Conservation (phyloP, 2,888 invertebrate species). For the Chalcosyrphus nemorum region DNA sequence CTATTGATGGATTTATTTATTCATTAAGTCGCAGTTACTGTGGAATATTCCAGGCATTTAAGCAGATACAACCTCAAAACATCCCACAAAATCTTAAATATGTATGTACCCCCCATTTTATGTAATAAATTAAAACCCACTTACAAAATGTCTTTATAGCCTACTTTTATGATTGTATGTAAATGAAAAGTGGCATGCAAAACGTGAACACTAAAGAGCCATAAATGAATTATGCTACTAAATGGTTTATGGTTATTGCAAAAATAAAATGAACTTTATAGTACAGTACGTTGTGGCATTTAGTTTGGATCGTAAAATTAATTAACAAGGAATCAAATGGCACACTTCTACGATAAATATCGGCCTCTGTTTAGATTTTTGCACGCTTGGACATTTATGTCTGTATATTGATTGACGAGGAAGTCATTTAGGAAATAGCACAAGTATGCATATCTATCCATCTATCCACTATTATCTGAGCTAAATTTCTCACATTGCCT, state of each 20-base stretch:
- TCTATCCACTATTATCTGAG: no score
- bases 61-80: not conserved
- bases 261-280: not conserved
- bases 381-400: not conserved
- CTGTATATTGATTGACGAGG: no score
- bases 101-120: not conserved
- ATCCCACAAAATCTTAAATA: not conserved
- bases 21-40: not conserved
- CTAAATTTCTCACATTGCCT: no score
- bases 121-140: not conserved
- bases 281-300: conserved; percentile 14
- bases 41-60: no score
- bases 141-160: not conserved
- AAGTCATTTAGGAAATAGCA: no score
- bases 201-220: not conserved
- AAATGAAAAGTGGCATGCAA: conserved; percentile 7
- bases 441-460: no score
- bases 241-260: conserved; percentile 1
- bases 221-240: not conserved
- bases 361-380: not conserved
- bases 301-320: conserved; percentile 4
- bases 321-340: not conserved
- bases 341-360: not conserved
- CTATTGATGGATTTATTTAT: not conserved
- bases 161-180: conserved; percentile 9